Evolutionary conservation across 2,888 invertebrate species (phyloP).

Genomic region (Diarsia rubi): DNA sequence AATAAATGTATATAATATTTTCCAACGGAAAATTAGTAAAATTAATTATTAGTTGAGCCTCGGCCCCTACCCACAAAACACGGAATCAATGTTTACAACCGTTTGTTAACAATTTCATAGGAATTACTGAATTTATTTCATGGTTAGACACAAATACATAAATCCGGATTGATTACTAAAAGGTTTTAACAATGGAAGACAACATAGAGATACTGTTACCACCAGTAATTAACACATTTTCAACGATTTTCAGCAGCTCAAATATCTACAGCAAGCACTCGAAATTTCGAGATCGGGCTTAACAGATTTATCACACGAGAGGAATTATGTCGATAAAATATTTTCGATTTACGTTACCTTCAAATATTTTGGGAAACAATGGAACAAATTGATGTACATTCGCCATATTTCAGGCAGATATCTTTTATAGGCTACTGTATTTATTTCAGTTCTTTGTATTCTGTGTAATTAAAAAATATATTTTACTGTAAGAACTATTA

Average conservation of each 20-base stretch:
- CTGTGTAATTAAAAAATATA: neutral
- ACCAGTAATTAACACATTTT: slow-evolving; percentile 2
- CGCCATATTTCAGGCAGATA: slow-evolving; percentile 2
- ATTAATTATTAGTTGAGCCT: neutral
- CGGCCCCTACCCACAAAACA: neutral
- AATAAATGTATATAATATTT: neutral
- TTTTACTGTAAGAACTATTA: neutral
- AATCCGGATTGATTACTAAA: neutral
- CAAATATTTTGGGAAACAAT: slow-evolving; percentile 9
- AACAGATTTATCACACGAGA: slow-evolving; percentile 21
- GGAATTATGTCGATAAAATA: slow-evolving; percentile 26
- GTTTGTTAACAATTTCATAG: neutral
- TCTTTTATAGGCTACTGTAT: neutral
- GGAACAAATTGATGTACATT: slow-evolving; percentile 23
- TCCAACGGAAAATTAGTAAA: neutral
- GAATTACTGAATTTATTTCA: slow-evolving; percentile 1
- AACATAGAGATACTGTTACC: neutral
- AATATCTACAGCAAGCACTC: neutral
- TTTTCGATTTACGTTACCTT: slow-evolving; percentile 18
- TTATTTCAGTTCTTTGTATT: neutral
- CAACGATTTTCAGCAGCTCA: neutral
- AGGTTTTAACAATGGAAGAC: neutral
- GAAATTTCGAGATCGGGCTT: neutral
- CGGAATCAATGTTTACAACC: neutral
- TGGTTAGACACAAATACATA: neutral